Percentiles rank a stretch among this genome's conserved stretches.
Conservation (phyloP, 2,888 invertebrate genomes). For the Conus canariensis region DNA sequence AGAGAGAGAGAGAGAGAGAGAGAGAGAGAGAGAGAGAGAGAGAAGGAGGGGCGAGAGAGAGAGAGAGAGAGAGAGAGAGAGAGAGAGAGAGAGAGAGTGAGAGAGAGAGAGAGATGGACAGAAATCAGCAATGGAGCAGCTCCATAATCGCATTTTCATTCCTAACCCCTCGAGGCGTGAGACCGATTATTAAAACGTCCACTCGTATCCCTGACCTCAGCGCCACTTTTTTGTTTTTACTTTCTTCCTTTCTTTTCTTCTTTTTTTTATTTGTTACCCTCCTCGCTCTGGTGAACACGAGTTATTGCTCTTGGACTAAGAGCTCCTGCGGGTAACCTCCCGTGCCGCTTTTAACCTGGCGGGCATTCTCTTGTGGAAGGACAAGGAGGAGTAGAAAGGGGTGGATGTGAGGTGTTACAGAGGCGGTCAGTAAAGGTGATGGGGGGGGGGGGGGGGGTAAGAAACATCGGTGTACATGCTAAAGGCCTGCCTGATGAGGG, state of each 20-base stretch:
- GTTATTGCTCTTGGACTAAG: conserved; percentile 2
- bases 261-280: not conserved
- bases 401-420: not conserved
- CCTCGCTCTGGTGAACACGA: conserved; percentile 11
- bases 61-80: not conserved
- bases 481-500: no score
- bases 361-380: not conserved
- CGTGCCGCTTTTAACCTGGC: not conserved
- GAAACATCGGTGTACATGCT: no score
- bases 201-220: conserved; percentile 6
- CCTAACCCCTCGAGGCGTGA: conserved; percentile 13
- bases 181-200: conserved; percentile 29
- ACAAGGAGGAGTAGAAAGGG: not conserved
- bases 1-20: not conserved
- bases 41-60: not conserved
- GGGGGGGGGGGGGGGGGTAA: not conserved
- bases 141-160: conserved; percentile 34
- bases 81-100: not conserved
- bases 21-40: not conserved
- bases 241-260: not conserved
- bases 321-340: not conserved
- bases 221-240: not conserved
- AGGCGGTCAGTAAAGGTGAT: not conserved
- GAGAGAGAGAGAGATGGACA: not conserved
- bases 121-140: conserved; percentile 19